Evolutionary conservation across 2,888 invertebrate species (phyloP).

Genomic region (Sipha maydis): DNA sequence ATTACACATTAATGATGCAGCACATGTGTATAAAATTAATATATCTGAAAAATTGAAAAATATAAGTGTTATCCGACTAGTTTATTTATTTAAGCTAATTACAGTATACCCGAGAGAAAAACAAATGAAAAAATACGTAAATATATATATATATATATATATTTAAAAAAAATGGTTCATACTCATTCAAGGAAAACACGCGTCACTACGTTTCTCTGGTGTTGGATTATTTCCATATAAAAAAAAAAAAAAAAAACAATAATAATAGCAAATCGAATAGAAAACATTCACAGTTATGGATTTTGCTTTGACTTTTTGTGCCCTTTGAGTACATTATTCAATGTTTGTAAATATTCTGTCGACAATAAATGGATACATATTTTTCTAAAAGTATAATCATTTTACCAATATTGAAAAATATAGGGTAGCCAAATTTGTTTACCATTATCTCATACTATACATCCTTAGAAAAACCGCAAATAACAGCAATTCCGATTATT

Average conservation of each 20-base stretch:
- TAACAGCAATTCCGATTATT: background rate
- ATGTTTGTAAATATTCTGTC: background rate
- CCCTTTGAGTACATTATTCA: background rate
- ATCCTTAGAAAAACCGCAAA: background rate
- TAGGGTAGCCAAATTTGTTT: slow-evolving; percentile 8
- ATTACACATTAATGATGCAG: background rate
- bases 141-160: background rate
- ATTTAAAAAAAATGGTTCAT: background rate
- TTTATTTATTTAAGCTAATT: slow-evolving; percentile 27
- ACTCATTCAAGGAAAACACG: background rate
- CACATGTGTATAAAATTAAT: background rate
- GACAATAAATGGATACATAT: background rate
- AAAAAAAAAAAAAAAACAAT: background rate
- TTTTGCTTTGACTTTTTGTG: background rate
- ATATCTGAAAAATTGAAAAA: slow-evolving; percentile 2
- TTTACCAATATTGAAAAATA: background rate
- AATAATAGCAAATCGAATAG: background rate
- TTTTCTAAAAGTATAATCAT: background rate
- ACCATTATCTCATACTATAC: background rate
- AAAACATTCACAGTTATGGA: background rate
- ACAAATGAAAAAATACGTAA: background rate
- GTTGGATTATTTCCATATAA: slow-evolving; percentile 8
- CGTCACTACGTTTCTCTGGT: background rate
- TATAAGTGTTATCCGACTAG: background rate
- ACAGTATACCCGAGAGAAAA: background rate